Conservation (phyloP, 2,888 invertebrate species). For the Xanthostigma xanthostigma region DNA sequence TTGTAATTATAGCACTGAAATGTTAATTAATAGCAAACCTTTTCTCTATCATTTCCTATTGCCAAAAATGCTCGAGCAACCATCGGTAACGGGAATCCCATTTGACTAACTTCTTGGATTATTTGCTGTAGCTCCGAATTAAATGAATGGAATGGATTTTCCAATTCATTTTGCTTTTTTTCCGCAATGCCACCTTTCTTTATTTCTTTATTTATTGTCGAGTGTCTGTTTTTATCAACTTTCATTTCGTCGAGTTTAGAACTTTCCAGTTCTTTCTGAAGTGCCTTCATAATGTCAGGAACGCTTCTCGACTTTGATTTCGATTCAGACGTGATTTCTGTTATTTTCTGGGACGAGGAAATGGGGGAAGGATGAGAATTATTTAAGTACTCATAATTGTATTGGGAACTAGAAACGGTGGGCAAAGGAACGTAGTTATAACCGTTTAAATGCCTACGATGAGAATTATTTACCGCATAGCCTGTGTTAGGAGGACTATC, state of each 20-base stretch:
- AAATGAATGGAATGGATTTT: conserved; percentile 29
- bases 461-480: too few relatives aligned
- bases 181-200: conserved; percentile 2
- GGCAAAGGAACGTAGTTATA: too few relatives aligned
- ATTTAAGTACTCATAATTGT: not conserved
- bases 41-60: conserved; percentile 71
- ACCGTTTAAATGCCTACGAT: too few relatives aligned
- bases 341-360: conserved; percentile 1
- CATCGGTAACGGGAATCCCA: conserved; percentile 77
- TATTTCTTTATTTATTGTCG: conserved; percentile 3
- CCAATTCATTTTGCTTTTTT: conserved; percentile 17
- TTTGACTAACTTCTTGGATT: conserved; percentile 60
- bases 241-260: conserved; percentile 19
- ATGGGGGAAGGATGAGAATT: conserved; percentile 1
- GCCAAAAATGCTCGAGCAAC: conserved; percentile 66
- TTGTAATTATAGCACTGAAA: not conserved
- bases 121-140: conserved; percentile 43
- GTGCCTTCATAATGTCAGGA: conserved; percentile 58
- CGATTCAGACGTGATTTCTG: not conserved
- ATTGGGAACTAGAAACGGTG: too few relatives aligned
- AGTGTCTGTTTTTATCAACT: conserved; percentile 18
- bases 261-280: conserved; percentile 46
- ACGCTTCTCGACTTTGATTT: conserved; percentile 35
- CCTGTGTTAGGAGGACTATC: too few relatives aligned
- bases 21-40: conserved; percentile 34